Conservation (phyloP, 2,113 vertebrate species). For the Orientallactaga bullata region DNA sequence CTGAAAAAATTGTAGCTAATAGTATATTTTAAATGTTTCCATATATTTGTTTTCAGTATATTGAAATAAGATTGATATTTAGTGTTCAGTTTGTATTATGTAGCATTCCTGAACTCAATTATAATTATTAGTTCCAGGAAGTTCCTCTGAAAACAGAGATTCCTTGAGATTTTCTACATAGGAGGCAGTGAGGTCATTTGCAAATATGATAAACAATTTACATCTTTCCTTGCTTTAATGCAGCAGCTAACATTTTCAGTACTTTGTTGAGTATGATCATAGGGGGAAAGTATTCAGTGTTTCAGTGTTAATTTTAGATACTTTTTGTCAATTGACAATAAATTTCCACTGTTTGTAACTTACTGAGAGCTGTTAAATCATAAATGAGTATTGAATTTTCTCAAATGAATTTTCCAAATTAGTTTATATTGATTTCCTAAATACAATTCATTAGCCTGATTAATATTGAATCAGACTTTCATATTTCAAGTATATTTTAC, state of each 20-base stretch:
- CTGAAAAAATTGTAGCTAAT: constrained; percentile 5
- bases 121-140: neutral
- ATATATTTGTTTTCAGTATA: neutral
- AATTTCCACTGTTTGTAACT: neutral
- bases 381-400: constrained; percentile 26
- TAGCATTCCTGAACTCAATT: neutral
- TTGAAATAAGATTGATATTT: neutral
- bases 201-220: neutral
- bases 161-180: neutral
- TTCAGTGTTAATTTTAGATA: neutral
- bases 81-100: neutral
- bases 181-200: neutral
- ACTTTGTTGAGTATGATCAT: neutral
- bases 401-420: constrained; percentile 47
- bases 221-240: neutral
- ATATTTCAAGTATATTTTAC: neutral
- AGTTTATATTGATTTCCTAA: constrained; percentile 44
- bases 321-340: neutral
- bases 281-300: constrained; percentile 2
- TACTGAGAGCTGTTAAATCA: neutral
- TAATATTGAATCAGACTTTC: neutral
- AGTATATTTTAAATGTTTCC: neutral
- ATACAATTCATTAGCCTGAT: constrained; percentile 46
- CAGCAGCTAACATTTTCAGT: neutral
- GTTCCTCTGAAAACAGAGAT: neutral